Conservation (phyloP, 1,140 invertebrate species). For the Lanistes nyassanus region DNA sequence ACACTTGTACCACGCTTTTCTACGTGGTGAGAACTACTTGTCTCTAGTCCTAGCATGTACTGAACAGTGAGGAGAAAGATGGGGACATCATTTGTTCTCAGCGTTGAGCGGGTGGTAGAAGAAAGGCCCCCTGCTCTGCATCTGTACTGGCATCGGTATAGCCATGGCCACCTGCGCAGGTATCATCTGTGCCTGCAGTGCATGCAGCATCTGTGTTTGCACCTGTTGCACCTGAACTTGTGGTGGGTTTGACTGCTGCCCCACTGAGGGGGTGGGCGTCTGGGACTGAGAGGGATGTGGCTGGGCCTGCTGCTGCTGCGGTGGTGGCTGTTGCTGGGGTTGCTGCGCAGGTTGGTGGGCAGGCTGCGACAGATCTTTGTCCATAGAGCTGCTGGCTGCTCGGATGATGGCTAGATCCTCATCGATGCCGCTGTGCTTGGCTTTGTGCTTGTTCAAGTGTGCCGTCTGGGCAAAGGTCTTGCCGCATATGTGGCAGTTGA, state of each 20-base stretch:
- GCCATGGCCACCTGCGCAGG: neutral
- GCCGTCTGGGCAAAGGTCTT: conserved; percentile 22
- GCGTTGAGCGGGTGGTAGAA: conserved; percentile 19
- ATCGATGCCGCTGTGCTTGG: conserved; percentile 26
- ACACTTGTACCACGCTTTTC: too few relatives aligned
- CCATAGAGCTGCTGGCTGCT: conserved; percentile 7
- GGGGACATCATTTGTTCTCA: conserved; percentile 4
- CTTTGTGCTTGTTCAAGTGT: conserved; percentile 23
- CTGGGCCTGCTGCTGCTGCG: conserved; percentile 8
- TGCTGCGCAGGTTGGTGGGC: neutral
- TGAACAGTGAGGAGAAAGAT: too few relatives aligned
- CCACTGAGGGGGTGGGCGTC: neutral
- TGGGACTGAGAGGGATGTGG: conserved; percentile 1
- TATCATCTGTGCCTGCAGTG: neutral
- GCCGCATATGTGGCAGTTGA: conserved; percentile 15
- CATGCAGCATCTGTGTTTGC: neutral
- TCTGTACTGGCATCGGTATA: conserved; percentile 16
- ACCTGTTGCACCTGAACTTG: neutral
- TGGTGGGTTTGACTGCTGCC: neutral
- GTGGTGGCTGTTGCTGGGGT: neutral
- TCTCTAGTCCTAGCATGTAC: too few relatives aligned
- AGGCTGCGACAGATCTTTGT: neutral
- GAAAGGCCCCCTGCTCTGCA: conserved; percentile 8
- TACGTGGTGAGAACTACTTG: too few relatives aligned
- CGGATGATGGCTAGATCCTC: conserved; percentile 27